These are phyloP conservation scores for Gnatocerus cornutus DNA, from an alignment of 2,888 invertebrate genomes.

Conservation along the genomic window DNA sequence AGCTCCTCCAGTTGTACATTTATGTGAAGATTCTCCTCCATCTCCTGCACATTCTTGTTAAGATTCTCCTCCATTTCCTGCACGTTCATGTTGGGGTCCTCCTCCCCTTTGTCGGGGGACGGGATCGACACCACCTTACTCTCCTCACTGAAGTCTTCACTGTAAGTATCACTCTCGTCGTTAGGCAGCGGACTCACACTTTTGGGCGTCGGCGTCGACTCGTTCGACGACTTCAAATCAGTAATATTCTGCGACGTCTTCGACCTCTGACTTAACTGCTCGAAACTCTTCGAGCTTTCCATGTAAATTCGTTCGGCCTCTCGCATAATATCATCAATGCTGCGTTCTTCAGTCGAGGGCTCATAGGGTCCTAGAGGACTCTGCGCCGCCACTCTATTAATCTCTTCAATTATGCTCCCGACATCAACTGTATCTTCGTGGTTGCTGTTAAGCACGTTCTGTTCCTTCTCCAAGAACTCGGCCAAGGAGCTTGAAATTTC, in stretches of 20 bases:
- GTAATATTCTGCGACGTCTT: constrained; percentile 68
- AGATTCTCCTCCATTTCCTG: constrained; percentile 24
- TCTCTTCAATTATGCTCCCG: constrained; percentile 81
- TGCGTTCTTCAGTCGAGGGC: constrained; percentile 71
- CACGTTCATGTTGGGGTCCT: not conserved
- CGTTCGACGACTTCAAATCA: constrained; percentile 62
- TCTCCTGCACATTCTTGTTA: not conserved
- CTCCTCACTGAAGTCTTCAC: constrained; percentile 66
- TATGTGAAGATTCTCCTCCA: not conserved
- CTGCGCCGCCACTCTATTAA: constrained; percentile 73
- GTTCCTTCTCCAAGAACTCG: constrained; percentile 68
- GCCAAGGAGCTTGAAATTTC: constrained; percentile 64
- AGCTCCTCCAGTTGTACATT: constrained; percentile 8
- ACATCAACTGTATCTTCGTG: constrained; percentile 74
- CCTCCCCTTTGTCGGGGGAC: constrained; percentile 30
- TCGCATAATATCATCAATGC: constrained; percentile 75
- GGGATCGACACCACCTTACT: constrained; percentile 58
- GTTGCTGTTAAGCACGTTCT: constrained; percentile 56
- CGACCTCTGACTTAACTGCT: constrained; percentile 69
- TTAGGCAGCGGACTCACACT: constrained; percentile 68
- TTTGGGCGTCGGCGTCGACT: constrained; percentile 67
- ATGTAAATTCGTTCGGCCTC: constrained; percentile 74
- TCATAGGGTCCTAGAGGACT: constrained; percentile 69
- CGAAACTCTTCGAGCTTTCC: constrained; percentile 71
- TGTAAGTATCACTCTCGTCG: constrained; percentile 63